phyloP scores from a whole-genome alignment of 2,888 invertebrate genomes.

The Euspilapteryx auroguttella region DNA sequence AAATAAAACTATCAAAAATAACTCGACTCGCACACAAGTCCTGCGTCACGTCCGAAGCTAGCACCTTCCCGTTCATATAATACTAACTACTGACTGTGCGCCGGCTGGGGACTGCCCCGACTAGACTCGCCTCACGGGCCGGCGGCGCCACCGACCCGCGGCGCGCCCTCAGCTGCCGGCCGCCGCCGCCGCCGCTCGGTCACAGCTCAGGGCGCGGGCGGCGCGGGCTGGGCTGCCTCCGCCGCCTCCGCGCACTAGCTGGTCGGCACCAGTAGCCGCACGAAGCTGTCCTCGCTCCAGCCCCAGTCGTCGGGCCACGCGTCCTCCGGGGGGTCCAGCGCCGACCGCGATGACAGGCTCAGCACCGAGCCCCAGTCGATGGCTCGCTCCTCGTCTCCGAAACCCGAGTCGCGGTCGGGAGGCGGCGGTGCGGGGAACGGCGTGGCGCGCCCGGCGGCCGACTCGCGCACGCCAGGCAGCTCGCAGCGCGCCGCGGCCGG shows the following conservation, averaged over 20 bases:
- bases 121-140: conserved; percentile 14
- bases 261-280: conserved; percentile 71
- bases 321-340: conserved; percentile 82
- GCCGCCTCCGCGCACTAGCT: conserved; percentile 64
- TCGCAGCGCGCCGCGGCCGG: conserved; percentile 62
- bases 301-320: conserved; percentile 68
- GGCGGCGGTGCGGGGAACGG: conserved; percentile 64
- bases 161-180: conserved; percentile 15
- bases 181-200: conserved; percentile 17
- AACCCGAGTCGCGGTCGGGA: conserved; percentile 73
- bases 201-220: conserved; percentile 24
- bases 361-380: conserved; percentile 93
- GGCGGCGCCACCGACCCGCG: conserved; percentile 10
- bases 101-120: conserved; percentile 16
- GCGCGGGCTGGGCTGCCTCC: conserved; percentile 48
- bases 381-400: conserved; percentile 77
- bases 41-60: conserved; percentile 60
- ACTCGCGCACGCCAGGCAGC: conserved; percentile 50
- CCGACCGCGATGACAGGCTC: conserved; percentile 83
- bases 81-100: conserved; percentile 56
- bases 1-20: conserved; percentile 62
- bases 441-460: conserved; percentile 65
- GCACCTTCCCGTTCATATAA: conserved; percentile 60
- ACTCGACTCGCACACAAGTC: conserved; percentile 55
- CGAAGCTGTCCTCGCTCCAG: conserved; percentile 70